Percentiles rank a stretch among this genome's conserved stretches.
phyloP scores from a whole-genome alignment of 2,113 vertebrate genomes.

The Macroglossus sobrinus region DNA sequence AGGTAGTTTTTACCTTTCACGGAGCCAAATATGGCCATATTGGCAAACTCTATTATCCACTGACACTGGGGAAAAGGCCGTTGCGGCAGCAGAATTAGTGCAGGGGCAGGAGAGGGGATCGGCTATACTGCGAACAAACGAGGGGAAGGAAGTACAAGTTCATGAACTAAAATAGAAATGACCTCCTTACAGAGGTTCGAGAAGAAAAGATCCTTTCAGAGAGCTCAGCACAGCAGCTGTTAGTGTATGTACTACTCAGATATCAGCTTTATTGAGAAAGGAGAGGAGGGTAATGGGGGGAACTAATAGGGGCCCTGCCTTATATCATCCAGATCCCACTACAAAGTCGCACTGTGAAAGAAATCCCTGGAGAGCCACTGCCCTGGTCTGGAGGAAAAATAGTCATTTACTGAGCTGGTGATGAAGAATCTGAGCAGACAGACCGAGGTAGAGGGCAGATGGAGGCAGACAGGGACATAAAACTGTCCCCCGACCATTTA shows the following conservation, averaged over 20 bases:
- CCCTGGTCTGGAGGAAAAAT: neutral
- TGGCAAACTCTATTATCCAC: neutral
- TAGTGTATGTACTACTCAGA: neutral
- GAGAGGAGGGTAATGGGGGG: neutral
- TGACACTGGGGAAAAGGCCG: accelerated
- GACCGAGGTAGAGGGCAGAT: neutral
- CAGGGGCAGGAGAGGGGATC: neutral
- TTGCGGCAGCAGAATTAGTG: neutral
- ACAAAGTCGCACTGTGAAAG: neutral
- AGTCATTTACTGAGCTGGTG: neutral
- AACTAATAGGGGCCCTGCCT: neutral
- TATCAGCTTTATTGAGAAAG: neutral
- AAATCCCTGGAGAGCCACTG: constrained; percentile 3
- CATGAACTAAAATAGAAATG: neutral
- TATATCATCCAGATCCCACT: neutral
- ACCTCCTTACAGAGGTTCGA: neutral
- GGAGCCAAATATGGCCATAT: neutral
- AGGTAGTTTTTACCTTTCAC: neutral
- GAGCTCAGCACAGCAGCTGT: neutral
- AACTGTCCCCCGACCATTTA: neutral
- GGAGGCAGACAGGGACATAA: neutral
- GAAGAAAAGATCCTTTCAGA: neutral
- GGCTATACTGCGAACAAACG: neutral
- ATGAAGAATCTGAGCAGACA: constrained; percentile 13
- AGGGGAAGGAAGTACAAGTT: neutral